Conservation (phyloP, 2,797 vertebrate species). For the Ptychobarbus kaznakovi region DNA sequence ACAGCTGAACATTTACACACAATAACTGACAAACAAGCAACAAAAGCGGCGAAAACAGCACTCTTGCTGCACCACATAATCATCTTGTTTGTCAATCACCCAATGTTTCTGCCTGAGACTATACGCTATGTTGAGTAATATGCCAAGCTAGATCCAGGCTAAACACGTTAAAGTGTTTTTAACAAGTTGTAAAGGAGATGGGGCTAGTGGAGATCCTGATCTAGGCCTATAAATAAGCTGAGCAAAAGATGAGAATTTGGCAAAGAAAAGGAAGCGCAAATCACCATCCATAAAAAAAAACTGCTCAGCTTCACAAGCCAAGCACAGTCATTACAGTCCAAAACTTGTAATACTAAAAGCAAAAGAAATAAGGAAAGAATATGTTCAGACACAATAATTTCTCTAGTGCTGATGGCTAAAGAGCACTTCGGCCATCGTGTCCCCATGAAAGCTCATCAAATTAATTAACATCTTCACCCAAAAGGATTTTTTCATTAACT, state of each 20-base stretch:
- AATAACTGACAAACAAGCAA: conserved; percentile 13
- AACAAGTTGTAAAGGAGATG: conserved; percentile 23
- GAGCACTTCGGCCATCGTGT: conserved; percentile 1
- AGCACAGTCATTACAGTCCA: not conserved
- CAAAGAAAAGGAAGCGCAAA: not conserved
- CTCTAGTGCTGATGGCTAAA: not conserved
- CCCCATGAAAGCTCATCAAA: conserved; percentile 69
- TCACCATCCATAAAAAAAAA: not conserved
- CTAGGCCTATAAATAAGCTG: not conserved
- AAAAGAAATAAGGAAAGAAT: not conserved
- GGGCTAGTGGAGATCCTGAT: not conserved
- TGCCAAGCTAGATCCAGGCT: conserved; percentile 20
- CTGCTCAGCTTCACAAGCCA: not conserved
- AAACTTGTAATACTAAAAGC: not conserved
- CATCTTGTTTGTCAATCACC: not conserved
- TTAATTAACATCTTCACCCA: conserved; percentile 75
- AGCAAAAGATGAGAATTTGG: not conserved
- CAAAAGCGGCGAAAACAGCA: not conserved
- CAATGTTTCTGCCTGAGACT: not conserved
- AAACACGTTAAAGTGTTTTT: conserved; percentile 25
- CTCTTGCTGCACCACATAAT: not conserved
- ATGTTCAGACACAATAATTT: not conserved
- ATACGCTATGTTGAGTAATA: not conserved
- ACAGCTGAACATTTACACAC: conserved; percentile 43
- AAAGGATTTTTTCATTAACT: conserved; percentile 76